A percentile compares a stretch with the other conserved stretches of the same genome.
These are phyloP conservation scores for Ochotona princeps DNA, from an alignment of 2,113 vertebrate genomes.

Conservation along the genomic window DNA sequence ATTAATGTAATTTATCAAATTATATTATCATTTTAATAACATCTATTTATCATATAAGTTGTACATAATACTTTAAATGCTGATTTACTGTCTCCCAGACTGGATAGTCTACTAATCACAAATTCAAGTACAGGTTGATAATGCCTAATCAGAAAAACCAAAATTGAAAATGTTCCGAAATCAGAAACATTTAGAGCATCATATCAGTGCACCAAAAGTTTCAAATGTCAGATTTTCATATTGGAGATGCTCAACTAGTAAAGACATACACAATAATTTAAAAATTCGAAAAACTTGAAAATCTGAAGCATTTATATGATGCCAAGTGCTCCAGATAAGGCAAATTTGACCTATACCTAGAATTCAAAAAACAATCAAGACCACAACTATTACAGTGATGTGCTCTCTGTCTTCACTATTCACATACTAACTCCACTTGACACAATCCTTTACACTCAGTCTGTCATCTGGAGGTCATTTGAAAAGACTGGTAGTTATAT, in stretches of 20 bases:
- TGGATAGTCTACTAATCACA: not conserved
- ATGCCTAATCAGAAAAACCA: too few relatives aligned
- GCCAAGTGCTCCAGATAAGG: too few relatives aligned
- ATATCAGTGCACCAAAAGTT: too few relatives aligned
- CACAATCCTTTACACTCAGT: constrained; percentile 1
- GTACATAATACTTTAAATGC: not conserved
- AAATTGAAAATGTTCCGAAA: too few relatives aligned
- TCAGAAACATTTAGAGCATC: too few relatives aligned
- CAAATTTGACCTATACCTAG: not conserved
- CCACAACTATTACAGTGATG: not conserved
- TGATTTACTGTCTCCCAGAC: constrained; percentile 29
- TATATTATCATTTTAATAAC: too few relatives aligned
- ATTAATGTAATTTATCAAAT: not conserved
- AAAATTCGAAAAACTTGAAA: too few relatives aligned
- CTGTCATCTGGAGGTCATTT: not conserved
- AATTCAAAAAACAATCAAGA: constrained; percentile 32
- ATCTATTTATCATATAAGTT: not conserved
- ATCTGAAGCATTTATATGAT: too few relatives aligned
- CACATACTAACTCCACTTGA: not conserved
- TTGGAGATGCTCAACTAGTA: too few relatives aligned
- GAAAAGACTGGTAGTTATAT: constrained; percentile 16
- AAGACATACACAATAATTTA: too few relatives aligned
- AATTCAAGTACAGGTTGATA: not conserved
- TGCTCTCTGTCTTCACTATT: not conserved
- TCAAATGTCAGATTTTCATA: too few relatives aligned